Evolutionary conservation across 2,888 invertebrate genomes (phyloP).

Genomic region (Leptopilina syphax): DNA sequence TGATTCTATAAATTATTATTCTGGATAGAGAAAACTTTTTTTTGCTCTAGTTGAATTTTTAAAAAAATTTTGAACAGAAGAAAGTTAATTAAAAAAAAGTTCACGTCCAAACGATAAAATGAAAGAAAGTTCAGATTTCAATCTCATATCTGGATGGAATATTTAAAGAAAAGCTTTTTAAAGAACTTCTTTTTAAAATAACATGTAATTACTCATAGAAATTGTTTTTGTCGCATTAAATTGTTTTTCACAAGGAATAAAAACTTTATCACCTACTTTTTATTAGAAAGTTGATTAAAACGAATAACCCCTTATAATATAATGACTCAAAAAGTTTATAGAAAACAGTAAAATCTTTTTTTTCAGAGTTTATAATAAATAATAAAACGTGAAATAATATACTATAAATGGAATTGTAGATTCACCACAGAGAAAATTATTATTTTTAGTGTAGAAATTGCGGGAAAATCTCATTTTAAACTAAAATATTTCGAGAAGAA

Average conservation of each 20-base stretch:
- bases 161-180: not conserved
- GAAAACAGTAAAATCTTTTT: not conserved
- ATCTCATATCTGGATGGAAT: constrained; percentile 7
- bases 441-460: not conserved
- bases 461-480: constrained; percentile 12
- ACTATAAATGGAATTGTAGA: not conserved
- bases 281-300: constrained; percentile 8
- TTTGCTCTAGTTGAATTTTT: no score
- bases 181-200: not conserved
- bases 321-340: not conserved
- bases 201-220: not conserved
- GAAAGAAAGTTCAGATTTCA: constrained; percentile 18
- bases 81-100: constrained; percentile 11
- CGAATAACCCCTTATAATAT: not conserved
- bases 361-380: not conserved
- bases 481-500: not conserved
- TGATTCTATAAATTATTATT: not conserved
- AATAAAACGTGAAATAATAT: not conserved
- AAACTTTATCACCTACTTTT: not conserved
- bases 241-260: not conserved
- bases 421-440: not conserved
- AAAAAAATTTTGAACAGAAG: not conserved
- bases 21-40: no score
- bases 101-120: constrained; percentile 9
- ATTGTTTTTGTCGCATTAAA: not conserved